phyloP scores from a whole-genome alignment of 2,888 invertebrate genomes.

The Catocala sponsa region DNA sequence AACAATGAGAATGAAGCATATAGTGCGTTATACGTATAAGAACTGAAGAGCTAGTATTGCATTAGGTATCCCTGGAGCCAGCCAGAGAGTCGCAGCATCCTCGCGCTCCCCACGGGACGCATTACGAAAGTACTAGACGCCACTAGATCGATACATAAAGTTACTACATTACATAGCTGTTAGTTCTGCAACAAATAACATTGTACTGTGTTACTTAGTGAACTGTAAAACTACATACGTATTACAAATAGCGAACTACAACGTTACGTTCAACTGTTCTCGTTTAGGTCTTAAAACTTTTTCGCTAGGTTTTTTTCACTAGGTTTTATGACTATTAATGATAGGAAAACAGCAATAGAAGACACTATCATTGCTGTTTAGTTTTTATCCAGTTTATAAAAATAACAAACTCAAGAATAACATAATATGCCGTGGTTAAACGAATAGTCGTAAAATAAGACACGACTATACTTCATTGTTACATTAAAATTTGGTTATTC shows the following conservation, averaged over 20 bases:
- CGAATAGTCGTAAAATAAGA: no score
- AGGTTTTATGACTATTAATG: no score
- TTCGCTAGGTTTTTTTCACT: no score
- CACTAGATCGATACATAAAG: constrained; percentile 81
- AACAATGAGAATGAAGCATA: constrained; percentile 58
- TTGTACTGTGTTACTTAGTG: constrained; percentile 51
- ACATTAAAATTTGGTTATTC: no score
- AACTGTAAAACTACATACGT: constrained; percentile 32
- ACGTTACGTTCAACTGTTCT: no score
- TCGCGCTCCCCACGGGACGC: constrained; percentile 79
- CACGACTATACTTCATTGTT: no score
- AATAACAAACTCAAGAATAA: no score
- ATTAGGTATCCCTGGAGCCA: constrained; percentile 79
- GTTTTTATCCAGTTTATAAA: no score
- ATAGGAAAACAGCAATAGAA: no score
- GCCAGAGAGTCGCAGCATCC: constrained; percentile 78
- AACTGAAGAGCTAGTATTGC: constrained; percentile 77
- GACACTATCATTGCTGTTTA: no score
- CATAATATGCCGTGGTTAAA: no score
- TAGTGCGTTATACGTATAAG: constrained; percentile 53
- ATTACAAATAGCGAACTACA: constrained; percentile 13
- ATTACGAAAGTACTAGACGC: constrained; percentile 84
- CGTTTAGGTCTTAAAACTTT: no score
- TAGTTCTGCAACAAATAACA: constrained; percentile 63
- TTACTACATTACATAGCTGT: constrained; percentile 74